phyloP scores from a whole-genome alignment of 92 coral and sea anemone species.

The Hydrozoanthus gracilis region DNA sequence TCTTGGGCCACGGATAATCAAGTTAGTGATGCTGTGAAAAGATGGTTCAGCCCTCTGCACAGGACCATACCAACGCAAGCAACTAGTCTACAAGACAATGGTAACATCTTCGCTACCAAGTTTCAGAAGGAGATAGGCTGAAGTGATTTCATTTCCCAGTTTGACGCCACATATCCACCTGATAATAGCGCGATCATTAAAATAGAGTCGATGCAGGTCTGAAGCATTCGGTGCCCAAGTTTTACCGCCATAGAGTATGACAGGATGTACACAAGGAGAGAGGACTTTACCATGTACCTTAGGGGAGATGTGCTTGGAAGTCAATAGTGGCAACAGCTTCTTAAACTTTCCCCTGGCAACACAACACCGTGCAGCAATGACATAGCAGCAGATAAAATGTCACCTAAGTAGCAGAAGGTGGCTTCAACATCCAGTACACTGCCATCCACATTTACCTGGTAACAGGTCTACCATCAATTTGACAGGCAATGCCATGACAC shows the following conservation, averaged over 20 bases:
- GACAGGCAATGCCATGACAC: neutral
- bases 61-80: neutral
- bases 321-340: neutral
- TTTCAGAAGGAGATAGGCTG: neutral
- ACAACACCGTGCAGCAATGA: neutral
- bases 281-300: neutral
- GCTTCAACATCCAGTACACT: neutral
- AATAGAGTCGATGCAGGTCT: neutral
- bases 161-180: constrained; percentile 1
- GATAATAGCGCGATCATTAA: neutral
- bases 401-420: neutral
- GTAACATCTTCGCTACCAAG: neutral
- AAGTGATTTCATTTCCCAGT: neutral
- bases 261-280: neutral
- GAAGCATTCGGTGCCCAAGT: neutral
- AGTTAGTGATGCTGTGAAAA: neutral
- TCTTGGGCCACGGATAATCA: neutral
- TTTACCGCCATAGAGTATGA: neutral
- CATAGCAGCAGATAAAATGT: neutral
- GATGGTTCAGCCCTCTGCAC: neutral
- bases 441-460: neutral
- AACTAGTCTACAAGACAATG: neutral
- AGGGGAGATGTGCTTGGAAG: neutral
- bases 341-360: constrained; percentile 12
- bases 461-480: neutral